Percentiles rank a stretch among this genome's conserved stretches.
These are phyloP conservation scores for Anthonomus grandis DNA, from an alignment of 1,140 invertebrate genomes.

Conservation along the genomic window DNA sequence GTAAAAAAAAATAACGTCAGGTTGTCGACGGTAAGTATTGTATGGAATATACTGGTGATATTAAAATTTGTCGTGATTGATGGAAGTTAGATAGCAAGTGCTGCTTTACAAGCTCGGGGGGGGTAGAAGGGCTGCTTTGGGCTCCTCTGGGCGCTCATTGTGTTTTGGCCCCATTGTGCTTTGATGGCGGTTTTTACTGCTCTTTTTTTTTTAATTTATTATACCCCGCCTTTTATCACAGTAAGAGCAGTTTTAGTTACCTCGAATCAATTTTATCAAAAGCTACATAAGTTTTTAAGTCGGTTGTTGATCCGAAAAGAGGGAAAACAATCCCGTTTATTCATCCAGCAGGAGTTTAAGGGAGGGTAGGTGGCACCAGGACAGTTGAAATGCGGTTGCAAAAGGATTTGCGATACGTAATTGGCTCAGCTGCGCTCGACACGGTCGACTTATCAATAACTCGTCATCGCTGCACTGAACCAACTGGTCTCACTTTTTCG, in stretches of 20 bases:
- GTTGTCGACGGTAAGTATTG: slow-evolving; percentile 38
- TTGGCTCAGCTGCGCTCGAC: slow-evolving; percentile 52
- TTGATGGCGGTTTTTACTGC: slow-evolving; percentile 36
- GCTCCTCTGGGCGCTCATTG: slow-evolving; percentile 36
- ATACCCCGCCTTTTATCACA: too few relatives aligned
- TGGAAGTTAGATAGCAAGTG: slow-evolving; percentile 43
- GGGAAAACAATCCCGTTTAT: slow-evolving; percentile 20
- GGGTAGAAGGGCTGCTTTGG: slow-evolving; percentile 32
- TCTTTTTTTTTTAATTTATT: too few relatives aligned
- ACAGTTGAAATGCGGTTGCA: slow-evolving; percentile 28
- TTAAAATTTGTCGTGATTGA: slow-evolving; percentile 48
- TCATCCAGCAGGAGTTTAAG: too few relatives aligned
- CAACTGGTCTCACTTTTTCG: slow-evolving; percentile 34
- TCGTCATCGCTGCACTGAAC: slow-evolving; percentile 45
- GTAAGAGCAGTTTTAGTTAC: too few relatives aligned
- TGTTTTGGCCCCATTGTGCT: slow-evolving; percentile 30
- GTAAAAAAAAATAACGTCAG: slow-evolving; percentile 31
- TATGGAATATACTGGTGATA: slow-evolving; percentile 44
- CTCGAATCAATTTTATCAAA: too few relatives aligned
- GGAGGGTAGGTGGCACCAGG: too few relatives aligned
- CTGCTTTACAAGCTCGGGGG: too few relatives aligned
- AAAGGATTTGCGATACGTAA: slow-evolving; percentile 49
- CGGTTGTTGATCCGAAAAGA: slow-evolving; percentile 6
- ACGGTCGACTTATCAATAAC: slow-evolving; percentile 51
- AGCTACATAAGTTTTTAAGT: slow-evolving; percentile 19